These are phyloP conservation scores for Tenualosa ilisha DNA, from an alignment of 2,797 vertebrate species.

Conservation along the genomic window DNA sequence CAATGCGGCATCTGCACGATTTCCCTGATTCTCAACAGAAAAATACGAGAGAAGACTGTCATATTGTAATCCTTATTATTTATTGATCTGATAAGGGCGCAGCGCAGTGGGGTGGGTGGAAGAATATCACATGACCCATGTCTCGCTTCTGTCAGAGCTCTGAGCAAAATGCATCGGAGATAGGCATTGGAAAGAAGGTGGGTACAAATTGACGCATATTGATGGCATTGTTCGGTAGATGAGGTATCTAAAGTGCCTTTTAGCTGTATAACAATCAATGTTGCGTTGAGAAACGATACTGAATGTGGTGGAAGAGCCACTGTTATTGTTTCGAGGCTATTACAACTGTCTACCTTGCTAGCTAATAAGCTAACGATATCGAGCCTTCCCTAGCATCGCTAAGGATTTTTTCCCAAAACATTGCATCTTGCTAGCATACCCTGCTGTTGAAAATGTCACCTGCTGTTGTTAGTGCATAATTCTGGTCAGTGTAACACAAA, in stretches of 20 bases:
- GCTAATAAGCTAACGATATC: constrained; percentile 9
- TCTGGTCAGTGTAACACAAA: not conserved
- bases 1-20: not conserved
- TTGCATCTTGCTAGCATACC: not conserved
- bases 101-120: not conserved
- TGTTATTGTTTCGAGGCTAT: not conserved
- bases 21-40: not conserved
- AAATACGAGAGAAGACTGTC: not conserved
- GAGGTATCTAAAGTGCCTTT: not conserved
- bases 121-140: not conserved
- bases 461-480: not conserved
- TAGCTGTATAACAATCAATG: not conserved
- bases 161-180: constrained; percentile 14
- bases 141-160: not conserved
- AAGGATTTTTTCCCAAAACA: constrained; percentile 11
- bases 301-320: not conserved
- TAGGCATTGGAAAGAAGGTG: not conserved
- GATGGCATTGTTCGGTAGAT: not conserved
- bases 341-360: not conserved
- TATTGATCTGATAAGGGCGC: not conserved
- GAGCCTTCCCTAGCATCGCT: constrained; percentile 4
- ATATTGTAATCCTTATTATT: not conserved
- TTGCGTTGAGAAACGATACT: not conserved
- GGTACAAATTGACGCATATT: not conserved
- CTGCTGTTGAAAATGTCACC: not conserved